A percentile compares a stretch with the other conserved stretches of the same genome.
Evolutionary conservation across 2,888 invertebrate species (phyloP).

Genomic region (Dioctria rufipes): DNA sequence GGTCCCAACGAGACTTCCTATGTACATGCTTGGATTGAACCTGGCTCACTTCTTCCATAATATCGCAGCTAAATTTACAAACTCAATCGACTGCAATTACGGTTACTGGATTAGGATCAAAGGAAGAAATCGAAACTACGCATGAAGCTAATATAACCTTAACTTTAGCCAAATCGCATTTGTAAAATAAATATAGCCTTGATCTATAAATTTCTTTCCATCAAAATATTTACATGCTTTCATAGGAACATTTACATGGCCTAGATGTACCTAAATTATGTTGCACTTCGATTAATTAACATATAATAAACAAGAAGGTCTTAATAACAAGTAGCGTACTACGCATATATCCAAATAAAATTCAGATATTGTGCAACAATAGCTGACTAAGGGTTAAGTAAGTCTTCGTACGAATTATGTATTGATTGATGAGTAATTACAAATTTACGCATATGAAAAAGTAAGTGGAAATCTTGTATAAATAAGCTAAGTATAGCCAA

Average conservation of each 20-base stretch:
- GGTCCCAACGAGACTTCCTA: not conserved
- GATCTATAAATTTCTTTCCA: not conserved
- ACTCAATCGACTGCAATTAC: not conserved
- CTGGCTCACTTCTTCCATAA: not conserved
- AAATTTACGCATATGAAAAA: no score
- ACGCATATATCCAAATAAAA: no score
- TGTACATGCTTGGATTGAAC: not conserved
- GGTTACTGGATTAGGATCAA: conserved; percentile 7
- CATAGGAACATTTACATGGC: not conserved
- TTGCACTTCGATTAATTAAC: no score
- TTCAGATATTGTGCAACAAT: no score
- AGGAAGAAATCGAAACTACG: not conserved
- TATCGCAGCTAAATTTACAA: not conserved
- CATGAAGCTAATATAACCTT: not conserved
- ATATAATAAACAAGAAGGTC: no score
- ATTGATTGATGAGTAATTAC: no score
- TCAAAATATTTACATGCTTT: not conserved
- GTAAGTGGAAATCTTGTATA: no score
- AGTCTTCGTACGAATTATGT: no score
- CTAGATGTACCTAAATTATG: not conserved
- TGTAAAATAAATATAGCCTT: no score
- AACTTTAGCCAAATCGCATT: not conserved
- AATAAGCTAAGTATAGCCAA: no score
- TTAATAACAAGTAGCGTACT: no score
- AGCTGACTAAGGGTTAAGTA: no score